Evolutionary conservation across 2,888 invertebrate genomes (phyloP), one percentile per base, ranked within the genome.

Genomic region (Temnothorax rugatulus): DNA sequence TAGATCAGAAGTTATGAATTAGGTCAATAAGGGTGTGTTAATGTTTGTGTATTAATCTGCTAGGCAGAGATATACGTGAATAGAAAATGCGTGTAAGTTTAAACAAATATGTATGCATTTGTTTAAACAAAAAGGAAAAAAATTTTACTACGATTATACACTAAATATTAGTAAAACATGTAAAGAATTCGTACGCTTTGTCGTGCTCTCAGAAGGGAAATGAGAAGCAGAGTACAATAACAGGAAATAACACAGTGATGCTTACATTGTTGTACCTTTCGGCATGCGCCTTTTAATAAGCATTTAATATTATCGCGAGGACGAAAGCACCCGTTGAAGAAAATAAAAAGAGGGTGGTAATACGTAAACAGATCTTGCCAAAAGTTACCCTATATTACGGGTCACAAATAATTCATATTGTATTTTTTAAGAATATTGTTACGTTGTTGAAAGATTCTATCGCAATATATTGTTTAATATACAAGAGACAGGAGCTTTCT

Each of bases 381-480:
- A 29, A n/a, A 68, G 44, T 76, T 66, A 34, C 34, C 9, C n/a
- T 68, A 52, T n/a, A 69, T 69, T 69, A 41, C 15, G n/a, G 68
- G 52, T 52, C 18, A 54, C 54, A n/a, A 15, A 68, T 50, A 7
- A 25, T 25, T 44, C 9, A 69, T 21, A 47, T 47, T 68, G n/a
- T 77, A 68, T 15, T 69, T 77, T 54, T 54, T 54, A n/a, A 54
- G 25, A 47, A 38, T 15, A 29, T 71, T 79, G 44, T 76, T 79
- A 25, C 71, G 8, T 71, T 71, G 57, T 79, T 47, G 57, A 71
- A 21, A 79, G 11, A 59, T 71, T 71, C 7, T 79, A 59, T 73
- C 3, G 41, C 11, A 81, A 71, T 79, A 71, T 47, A 81, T 71
- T 21, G 5, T 73, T 47, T 71, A 79, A 77, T n/a, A 54, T 68